A percentile compares a stretch with the other conserved stretches of the same genome.
Conservation (phyloP, 2,888 invertebrate species). For the Leptopilina drosophilae region DNA sequence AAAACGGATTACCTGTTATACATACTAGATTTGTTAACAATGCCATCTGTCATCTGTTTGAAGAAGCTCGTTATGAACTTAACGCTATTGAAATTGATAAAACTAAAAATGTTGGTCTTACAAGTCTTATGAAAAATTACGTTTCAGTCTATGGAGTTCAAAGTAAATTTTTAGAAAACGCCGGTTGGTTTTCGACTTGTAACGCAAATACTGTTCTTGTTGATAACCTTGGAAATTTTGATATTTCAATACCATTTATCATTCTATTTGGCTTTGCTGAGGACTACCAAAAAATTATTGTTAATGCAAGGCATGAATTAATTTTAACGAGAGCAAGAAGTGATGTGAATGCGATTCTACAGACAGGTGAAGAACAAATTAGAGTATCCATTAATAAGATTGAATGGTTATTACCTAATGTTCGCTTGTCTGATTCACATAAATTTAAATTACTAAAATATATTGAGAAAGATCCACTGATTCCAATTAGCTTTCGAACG, state of each 20-base stretch:
- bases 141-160: slow-evolving; percentile 58
- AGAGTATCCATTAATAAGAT: no score
- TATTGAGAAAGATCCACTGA: no score
- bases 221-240: no score
- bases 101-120: slow-evolving; percentile 66
- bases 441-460: no score
- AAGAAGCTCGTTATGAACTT: slow-evolving; percentile 69
- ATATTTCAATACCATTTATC: neutral
- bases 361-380: slow-evolving; percentile 3
- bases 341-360: slow-evolving; percentile 42
- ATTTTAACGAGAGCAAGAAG: slow-evolving; percentile 46
- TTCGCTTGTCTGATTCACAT: no score
- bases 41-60: slow-evolving; percentile 64
- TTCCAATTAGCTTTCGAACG: no score
- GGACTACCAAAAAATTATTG: slow-evolving; percentile 45
- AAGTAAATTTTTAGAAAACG: slow-evolving; percentile 42
- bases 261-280: slow-evolving; percentile 7
- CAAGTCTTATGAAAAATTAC: slow-evolving; percentile 69
- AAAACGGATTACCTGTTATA: neutral
- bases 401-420: no score
- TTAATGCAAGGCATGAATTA: slow-evolving; percentile 46
- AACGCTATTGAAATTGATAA: slow-evolving; percentile 69
- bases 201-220: no score
- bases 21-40: slow-evolving; percentile 51
- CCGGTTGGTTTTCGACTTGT: slow-evolving; percentile 44